Conservation (phyloP, 2,113 vertebrate genomes). For the Phoenicopterus ruber region DNA sequence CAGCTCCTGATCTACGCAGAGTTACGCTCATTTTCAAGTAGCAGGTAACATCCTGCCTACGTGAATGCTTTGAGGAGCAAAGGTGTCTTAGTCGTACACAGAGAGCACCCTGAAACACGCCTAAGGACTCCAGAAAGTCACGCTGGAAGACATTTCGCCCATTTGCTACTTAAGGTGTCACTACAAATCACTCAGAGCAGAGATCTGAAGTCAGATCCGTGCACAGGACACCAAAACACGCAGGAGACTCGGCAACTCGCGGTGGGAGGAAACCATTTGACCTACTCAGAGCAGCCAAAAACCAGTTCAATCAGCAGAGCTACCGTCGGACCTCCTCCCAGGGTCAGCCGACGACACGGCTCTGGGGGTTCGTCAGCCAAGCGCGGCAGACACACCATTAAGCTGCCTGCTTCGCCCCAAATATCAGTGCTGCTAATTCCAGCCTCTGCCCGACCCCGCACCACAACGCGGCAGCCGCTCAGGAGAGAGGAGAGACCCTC, state of each 20-base stretch:
- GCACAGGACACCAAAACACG: background rate
- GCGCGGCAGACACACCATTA: fast-evolving
- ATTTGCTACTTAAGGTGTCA: background rate
- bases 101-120: background rate
- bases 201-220: fast-evolving
- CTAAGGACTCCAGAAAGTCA: background rate
- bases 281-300: background rate
- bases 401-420: background rate
- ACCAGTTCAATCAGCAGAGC: background rate
- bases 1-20: background rate
- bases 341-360: fast-evolving
- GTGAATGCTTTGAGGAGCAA: background rate
- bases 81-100: fast-evolving
- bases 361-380: fast-evolving
- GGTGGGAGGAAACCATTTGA: background rate
- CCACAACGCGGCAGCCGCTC: background rate
- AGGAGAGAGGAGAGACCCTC: too few species aligned
- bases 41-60: background rate
- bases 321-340: fast-evolving
- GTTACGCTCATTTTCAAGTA: background rate
- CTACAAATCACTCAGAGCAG: background rate
- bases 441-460: background rate
- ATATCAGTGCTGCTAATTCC: background rate
- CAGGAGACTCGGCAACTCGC: fast-evolving
- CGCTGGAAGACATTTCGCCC: too few species aligned